Evolutionary conservation across 2,888 invertebrate species (phyloP).

Genomic region (Gisinianus flammeolus): DNA sequence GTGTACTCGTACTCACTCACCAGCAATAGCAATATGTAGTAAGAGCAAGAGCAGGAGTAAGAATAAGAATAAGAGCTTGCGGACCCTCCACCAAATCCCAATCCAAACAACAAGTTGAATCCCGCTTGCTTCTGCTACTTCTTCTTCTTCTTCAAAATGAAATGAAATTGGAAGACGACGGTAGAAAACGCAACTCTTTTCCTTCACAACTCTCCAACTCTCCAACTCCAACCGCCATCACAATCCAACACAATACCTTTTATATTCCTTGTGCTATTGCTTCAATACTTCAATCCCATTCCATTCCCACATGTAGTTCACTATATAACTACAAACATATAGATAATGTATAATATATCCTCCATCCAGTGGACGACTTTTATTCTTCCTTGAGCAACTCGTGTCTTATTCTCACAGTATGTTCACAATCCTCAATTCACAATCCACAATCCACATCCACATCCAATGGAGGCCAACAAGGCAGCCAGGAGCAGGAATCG

Average conservation of each 20-base stretch:
- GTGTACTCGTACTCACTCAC: background rate
- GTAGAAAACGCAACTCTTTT: background rate
- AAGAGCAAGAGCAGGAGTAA: too few species aligned
- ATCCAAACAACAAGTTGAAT: background rate
- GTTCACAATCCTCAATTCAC: background rate
- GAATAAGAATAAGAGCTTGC: background rate
- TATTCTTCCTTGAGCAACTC: slow-evolving; percentile 21
- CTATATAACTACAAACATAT: background rate
- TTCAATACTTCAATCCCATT: background rate
- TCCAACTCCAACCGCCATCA: slow-evolving; percentile 1
- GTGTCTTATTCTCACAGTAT: slow-evolving; percentile 4
- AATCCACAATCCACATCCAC: background rate
- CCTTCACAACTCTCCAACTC: background rate
- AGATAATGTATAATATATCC: background rate
- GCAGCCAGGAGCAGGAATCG: background rate
- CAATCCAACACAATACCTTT: slow-evolving; percentile 9
- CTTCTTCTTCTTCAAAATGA: background rate
- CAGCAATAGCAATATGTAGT: background rate
- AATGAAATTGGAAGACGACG: background rate
- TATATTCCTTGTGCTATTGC: slow-evolving; percentile 3
- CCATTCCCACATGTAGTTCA: background rate
- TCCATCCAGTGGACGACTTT: background rate
- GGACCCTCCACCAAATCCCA: background rate
- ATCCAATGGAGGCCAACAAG: background rate
- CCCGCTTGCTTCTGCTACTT: background rate